Evolutionary conservation across 2,113 vertebrate species (phyloP).

Genomic region (Proterorhinus semilunaris): DNA sequence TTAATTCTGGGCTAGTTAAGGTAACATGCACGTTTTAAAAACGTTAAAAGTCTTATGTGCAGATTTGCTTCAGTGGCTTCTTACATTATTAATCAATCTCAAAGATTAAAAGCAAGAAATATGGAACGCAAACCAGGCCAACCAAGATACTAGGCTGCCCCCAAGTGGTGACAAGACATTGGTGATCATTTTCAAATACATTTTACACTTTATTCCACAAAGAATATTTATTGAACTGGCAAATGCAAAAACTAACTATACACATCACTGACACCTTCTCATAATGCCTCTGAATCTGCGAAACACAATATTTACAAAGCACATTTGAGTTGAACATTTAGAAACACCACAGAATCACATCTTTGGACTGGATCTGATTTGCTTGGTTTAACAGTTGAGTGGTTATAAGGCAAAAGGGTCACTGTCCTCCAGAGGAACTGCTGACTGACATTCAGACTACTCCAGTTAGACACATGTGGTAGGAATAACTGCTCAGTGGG

Average conservation of each 20-base stretch:
- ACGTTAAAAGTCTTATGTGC: no score
- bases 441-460: constrained; percentile 15
- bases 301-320: constrained; percentile 50
- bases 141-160: constrained; percentile 33
- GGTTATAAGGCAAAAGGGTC: constrained; percentile 66
- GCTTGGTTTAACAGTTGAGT: constrained; percentile 63
- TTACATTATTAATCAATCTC: neutral
- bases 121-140: neutral
- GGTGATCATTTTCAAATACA: neutral
- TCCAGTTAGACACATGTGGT: constrained; percentile 22
- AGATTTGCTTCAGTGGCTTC: neutral
- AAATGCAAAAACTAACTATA: constrained; percentile 34
- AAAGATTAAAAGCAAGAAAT: neutral
- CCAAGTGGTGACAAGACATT: constrained; percentile 29
- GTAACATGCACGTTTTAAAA: neutral
- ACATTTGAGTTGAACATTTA: constrained; percentile 37
- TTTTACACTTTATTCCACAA: constrained; percentile 23
- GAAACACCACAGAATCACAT: constrained; percentile 41
- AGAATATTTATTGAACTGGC: constrained; percentile 51
- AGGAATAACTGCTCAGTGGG: constrained; percentile 60
- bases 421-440: constrained; percentile 32
- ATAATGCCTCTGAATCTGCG: constrained; percentile 28
- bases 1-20: neutral
- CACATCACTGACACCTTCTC: constrained; percentile 35
- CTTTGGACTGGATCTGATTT: constrained; percentile 1